Evolutionary conservation across 2,888 invertebrate species (phyloP), one percentile per base, ranked within the genome.

Genomic region (Acrobeloides nanus): DNA sequence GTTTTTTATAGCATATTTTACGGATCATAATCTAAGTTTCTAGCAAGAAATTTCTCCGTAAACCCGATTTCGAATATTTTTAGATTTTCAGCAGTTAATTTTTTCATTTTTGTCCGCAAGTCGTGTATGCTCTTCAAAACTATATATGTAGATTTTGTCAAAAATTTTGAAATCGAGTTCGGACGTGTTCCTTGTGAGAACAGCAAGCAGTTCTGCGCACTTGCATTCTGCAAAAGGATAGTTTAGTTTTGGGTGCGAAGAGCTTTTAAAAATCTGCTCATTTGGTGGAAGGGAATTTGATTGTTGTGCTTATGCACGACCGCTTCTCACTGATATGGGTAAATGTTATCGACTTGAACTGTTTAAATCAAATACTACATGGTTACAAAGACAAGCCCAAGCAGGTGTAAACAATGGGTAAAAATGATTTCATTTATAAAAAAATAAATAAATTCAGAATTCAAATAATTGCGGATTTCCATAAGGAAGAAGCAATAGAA

Each of bases 301-400:
- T 37, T 69, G 68, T 31, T 68, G 68, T 48, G 56, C 61, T 38
- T 66, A 57, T 38, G 61, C 66, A 7, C 53, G 50, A 8, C 60
- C 64, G 12, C 59, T 67, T 3, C 58, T 67, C 24, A 71, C 70
- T 7, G 64, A 66, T 38, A 55, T 70, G 23, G 70, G 69, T 1
- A 62, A 61, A 33, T 69, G 69, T 37, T 66, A 61, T 48, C 62
- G 60, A 15, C 29, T 69, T 10, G 58, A 64, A 32, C 44, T 65
- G 29, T 54, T 54, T 7, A 35, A 51, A 29, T 48, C 61, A 7
- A 53, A 51, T 23, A 55, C 57, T 20, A 46, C 48, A 2, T 59
- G 54, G 52, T 51, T 66, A 55, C 57, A 52, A 24, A 53, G 54
- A 32, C 66, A 66, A 46, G 56, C 50, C 8, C 62, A 62, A 31